phyloP scores from a whole-genome alignment of 2,797 vertebrate species.

The Cyclura pinguis region DNA sequence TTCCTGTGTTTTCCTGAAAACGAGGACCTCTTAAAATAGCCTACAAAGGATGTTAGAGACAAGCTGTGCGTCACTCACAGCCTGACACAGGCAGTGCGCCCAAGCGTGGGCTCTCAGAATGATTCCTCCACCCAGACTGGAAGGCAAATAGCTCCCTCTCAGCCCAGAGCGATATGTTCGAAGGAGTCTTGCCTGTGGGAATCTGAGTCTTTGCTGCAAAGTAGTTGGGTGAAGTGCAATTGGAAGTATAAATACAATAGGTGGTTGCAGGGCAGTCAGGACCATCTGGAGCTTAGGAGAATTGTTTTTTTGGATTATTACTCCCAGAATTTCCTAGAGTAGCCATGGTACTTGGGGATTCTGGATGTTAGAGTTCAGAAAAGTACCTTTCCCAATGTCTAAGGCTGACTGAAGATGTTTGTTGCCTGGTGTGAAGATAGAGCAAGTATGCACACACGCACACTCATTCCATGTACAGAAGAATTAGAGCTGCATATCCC shows the following conservation, averaged over 20 bases:
- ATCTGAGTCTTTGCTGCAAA: not conserved
- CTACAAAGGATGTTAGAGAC: conserved; percentile 40
- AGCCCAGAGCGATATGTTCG: not conserved
- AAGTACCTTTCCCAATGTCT: no score
- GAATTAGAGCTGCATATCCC: no score
- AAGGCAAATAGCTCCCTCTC: not conserved
- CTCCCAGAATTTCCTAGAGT: no score
- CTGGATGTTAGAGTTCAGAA: no score
- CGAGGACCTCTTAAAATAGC: conserved; percentile 40
- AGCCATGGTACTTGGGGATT: no score
- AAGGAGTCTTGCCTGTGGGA: not conserved
- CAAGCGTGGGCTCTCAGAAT: not conserved
- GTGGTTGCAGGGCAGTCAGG: not conserved
- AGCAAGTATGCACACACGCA: no score
- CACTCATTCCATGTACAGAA: no score
- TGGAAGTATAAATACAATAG: not conserved
- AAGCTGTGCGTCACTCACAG: conserved; percentile 34
- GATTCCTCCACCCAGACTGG: conserved; percentile 15
- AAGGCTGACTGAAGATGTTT: no score
- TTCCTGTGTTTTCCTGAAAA: conserved; percentile 38
- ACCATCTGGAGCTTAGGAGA: no score
- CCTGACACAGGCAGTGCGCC: conserved; percentile 8
- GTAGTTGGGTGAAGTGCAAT: not conserved
- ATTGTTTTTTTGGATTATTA: no score
- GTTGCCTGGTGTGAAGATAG: no score